A percentile compares a stretch with the other conserved stretches of the same genome.
These are phyloP conservation scores for Anoplophora glabripennis DNA, from an alignment of 1,140 invertebrate genomes.

Conservation along the genomic window DNA sequence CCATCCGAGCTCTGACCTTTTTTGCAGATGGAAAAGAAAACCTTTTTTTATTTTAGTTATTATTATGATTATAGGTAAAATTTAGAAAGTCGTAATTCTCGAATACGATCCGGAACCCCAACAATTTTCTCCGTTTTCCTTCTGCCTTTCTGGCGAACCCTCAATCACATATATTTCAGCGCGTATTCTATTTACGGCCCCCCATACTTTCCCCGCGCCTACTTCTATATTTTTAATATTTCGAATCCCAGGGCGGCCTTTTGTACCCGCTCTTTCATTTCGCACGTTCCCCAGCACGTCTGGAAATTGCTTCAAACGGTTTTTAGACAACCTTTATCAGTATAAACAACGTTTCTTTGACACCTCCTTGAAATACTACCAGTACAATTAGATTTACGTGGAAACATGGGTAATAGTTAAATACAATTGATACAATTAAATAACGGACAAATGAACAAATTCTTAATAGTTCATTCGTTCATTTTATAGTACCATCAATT, in stretches of 20 bases:
- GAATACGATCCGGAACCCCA: not conserved
- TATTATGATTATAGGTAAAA: too few relatives aligned
- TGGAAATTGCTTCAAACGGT: conserved; percentile 29
- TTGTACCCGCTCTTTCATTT: conserved; percentile 28
- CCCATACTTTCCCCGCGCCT: conserved; percentile 25
- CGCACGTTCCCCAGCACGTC: conserved; percentile 24
- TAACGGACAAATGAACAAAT: too few relatives aligned
- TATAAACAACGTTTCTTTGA: conserved; percentile 27
- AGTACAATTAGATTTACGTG: too few relatives aligned
- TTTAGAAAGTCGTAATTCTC: too few relatives aligned
- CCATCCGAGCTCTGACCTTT: too few relatives aligned
- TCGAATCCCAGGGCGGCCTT: conserved; percentile 25
- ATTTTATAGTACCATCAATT: too few relatives aligned
- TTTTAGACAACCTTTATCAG: conserved; percentile 24
- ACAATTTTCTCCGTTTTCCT: conserved; percentile 30
- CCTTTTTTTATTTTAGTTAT: too few relatives aligned
- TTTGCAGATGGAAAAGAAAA: too few relatives aligned
- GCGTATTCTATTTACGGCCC: conserved; percentile 38
- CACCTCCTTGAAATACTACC: not conserved
- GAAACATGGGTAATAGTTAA: too few relatives aligned
- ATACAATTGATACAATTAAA: too few relatives aligned
- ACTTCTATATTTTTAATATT: conserved; percentile 32
- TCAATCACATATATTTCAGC: conserved; percentile 38
- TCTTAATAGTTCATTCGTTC: too few relatives aligned
- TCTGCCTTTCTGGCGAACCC: conserved; percentile 21